Evolutionary conservation across 2,888 invertebrate genomes (phyloP).

Genomic region (Drosophila picticornis): DNA sequence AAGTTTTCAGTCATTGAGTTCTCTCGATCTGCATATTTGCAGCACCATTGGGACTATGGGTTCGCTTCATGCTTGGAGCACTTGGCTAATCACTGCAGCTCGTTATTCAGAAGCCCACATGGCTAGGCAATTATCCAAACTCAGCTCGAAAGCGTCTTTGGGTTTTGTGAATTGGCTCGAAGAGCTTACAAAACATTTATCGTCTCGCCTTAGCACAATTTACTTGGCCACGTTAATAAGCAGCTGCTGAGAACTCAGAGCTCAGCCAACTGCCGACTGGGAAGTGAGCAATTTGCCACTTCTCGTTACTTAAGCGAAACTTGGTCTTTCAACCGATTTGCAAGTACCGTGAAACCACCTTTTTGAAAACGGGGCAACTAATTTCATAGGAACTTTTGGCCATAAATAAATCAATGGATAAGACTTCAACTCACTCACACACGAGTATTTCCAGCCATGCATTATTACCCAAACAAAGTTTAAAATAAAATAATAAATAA

Average conservation of each 20-base stretch:
- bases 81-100: constrained; percentile 62
- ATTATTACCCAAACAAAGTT: constrained; percentile 41
- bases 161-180: constrained; percentile 20
- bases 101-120: constrained; percentile 40
- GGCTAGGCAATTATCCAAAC: constrained; percentile 45
- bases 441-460: constrained; percentile 22
- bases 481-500: constrained; percentile 17
- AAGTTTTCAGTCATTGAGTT: constrained; percentile 41
- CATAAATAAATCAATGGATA: constrained; percentile 49
- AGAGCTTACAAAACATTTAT: constrained; percentile 53
- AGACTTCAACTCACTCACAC: constrained; percentile 10
- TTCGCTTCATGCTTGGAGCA: constrained; percentile 33
- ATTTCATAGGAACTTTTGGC: constrained; percentile 26
- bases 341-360: constrained; percentile 27
- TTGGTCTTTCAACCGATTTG: constrained; percentile 18
- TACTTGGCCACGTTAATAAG: constrained; percentile 72
- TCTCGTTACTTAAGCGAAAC: constrained; percentile 24
- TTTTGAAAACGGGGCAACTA: constrained; percentile 21
- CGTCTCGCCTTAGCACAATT: constrained; percentile 54
- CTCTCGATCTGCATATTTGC: constrained; percentile 15
- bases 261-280: constrained; percentile 34
- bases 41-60: neutral
- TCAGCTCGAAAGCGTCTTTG: constrained; percentile 27
- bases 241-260: constrained; percentile 44
- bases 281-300: constrained; percentile 60